phyloP scores from a whole-genome alignment of 2,113 vertebrate genomes.

The Bubo bubo region DNA sequence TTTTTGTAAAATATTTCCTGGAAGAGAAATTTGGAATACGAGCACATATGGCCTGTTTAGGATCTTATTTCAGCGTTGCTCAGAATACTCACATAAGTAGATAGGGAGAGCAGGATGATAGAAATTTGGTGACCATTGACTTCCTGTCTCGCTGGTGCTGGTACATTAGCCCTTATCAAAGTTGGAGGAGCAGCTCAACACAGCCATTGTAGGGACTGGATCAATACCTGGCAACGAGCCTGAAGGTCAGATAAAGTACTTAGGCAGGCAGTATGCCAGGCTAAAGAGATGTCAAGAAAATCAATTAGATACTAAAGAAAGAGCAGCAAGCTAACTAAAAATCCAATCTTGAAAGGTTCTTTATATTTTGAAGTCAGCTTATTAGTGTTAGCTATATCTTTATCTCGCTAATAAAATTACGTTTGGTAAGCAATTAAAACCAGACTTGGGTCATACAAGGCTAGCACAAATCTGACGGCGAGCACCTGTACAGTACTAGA shows the following conservation, averaged over 20 bases:
- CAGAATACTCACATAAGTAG: conserved; percentile 58
- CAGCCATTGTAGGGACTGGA: conserved; percentile 70
- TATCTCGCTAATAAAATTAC: conserved; percentile 78
- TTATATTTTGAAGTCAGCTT: conserved; percentile 76
- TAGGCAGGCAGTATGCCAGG: conserved; percentile 84
- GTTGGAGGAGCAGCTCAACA: conserved; percentile 76
- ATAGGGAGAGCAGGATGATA: conserved; percentile 62
- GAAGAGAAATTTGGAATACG: conserved; percentile 36
- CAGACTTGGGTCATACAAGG: conserved; percentile 63
- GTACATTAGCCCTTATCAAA: conserved; percentile 81
- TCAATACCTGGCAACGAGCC: conserved; percentile 81
- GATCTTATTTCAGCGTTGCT: conserved; percentile 61
- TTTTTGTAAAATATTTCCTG: conserved; percentile 15
- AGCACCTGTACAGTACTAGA: conserved; percentile 57
- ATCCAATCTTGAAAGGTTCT: conserved; percentile 78
- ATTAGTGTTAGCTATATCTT: conserved; percentile 75
- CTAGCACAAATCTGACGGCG: conserved; percentile 20
- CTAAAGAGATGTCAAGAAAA: conserved; percentile 89
- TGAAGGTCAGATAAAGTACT: conserved; percentile 89
- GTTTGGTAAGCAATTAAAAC: conserved; percentile 79
- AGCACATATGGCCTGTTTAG: conserved; percentile 42
- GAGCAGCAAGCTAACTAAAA: conserved; percentile 79
- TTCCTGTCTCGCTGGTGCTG: conserved; percentile 74
- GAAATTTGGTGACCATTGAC: conserved; percentile 77
- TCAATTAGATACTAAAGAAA: conserved; percentile 86